These are phyloP conservation scores for Berghia stephanieae DNA, from an alignment of 1,140 invertebrate genomes.

Conservation along the genomic window DNA sequence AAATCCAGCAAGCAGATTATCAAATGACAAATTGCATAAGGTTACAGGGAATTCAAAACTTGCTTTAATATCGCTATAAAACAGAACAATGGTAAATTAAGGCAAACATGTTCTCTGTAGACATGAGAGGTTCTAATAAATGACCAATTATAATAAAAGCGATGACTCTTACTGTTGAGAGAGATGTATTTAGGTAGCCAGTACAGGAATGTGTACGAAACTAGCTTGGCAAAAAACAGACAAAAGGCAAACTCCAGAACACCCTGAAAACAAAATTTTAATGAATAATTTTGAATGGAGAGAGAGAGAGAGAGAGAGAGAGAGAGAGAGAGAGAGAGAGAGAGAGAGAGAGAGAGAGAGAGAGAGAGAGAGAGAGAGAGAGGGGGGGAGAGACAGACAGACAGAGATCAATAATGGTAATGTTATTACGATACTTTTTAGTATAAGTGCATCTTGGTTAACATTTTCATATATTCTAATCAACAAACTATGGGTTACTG, in stretches of 20 bases:
- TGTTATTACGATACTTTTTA: too few relatives aligned
- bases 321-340: neutral
- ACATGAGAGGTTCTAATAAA: neutral
- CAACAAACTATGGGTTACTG: too few relatives aligned
- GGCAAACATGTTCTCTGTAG: too few relatives aligned
- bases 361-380: neutral
- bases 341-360: neutral
- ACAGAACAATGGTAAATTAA: too few relatives aligned
- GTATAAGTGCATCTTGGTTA: too few relatives aligned
- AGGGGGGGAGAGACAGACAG: neutral
- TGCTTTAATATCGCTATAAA: too few relatives aligned
- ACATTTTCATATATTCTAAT: too few relatives aligned
- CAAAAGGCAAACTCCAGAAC: slow-evolving; percentile 94
- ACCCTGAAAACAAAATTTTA: slow-evolving; percentile 71
- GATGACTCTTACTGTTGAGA: slow-evolving; percentile 75
- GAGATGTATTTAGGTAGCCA: slow-evolving; percentile 94
- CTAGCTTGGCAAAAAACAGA: slow-evolving; percentile 96
- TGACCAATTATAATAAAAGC: neutral
- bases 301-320: neutral
- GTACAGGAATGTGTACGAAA: slow-evolving; percentile 96
- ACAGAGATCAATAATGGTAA: neutral
- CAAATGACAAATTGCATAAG: too few relatives aligned
- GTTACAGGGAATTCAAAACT: too few relatives aligned
- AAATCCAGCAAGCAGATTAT: too few relatives aligned
- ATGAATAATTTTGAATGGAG: neutral